Evolutionary conservation across 2,113 vertebrate species (phyloP), one percentile per base, ranked within the genome.

Genomic region (Apodemus speciosus): DNA sequence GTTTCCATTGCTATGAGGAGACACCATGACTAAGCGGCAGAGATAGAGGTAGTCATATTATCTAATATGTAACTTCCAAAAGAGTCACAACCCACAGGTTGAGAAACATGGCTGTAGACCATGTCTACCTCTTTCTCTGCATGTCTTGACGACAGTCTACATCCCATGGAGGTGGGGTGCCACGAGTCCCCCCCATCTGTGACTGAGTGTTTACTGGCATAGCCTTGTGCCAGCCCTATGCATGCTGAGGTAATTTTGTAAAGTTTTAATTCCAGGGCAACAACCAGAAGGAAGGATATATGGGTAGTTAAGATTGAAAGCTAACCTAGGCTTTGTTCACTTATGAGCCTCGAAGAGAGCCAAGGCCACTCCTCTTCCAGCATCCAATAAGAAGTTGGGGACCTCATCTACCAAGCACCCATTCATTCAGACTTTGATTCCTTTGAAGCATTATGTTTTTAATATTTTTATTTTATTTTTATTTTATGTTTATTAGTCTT

Each of bases 321-420:
- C 14, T 23, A 92, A 40, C 71, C 30, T 6, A 79, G 60, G 10
- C 4, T 72, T 18, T 13, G 35, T 15, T 60, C 49, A 18, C n/a
- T 21, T 6, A 5, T 6, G 2, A 23, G 23, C n/a, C 35, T 60
- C 2, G 40, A 2, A 11, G 43, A 66, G 0, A 5, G 23, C 9
- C 38, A 51, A 32, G 56, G 14, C 53, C 51, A 79, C 13, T 8
- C 32, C 43, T 56, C 18, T 18, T 11, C 35, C 32, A 79, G 32
- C 9, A 13, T 9, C 32, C 76, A 56, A n/a, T 49, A n/a, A n/a
- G 49, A 32, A 53, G 8, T 46, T 35, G 13, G 18, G n/a, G 32
- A 35, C 2, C 15, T 51, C 4, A 53, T 18, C 30, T 35, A 35
- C 9, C 9, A 77, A 77, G 49, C 35, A 18, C 15, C 32, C 18